Evolutionary conservation across 92 coral and sea anemone genomes (phyloP).

Genomic region (Phenganax marumi): DNA sequence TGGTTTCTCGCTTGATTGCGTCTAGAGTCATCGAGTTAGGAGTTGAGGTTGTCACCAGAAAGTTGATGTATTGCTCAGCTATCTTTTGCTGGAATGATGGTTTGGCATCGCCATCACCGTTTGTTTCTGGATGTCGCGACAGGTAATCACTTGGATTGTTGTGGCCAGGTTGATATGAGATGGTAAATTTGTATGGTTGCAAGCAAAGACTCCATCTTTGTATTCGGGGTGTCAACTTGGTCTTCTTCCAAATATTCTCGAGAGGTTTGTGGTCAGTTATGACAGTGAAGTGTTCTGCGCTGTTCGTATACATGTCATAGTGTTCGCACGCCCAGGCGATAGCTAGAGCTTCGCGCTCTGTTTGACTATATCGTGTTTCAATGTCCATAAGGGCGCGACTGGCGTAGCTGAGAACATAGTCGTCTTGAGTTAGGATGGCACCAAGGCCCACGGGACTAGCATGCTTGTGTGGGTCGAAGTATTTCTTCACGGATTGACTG

Average conservation of each 20-base stretch:
- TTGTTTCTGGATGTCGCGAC: neutral
- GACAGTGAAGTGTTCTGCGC: neutral
- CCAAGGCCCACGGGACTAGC: conserved; percentile 4
- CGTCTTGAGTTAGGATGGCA: conserved; percentile 1
- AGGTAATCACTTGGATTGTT: conserved; percentile 32
- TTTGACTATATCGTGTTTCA: conserved; percentile 1
- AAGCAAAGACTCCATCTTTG: conserved; percentile 11
- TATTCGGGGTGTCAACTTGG: conserved; percentile 3
- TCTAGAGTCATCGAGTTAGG: conserved; percentile 8
- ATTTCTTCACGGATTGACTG: neutral
- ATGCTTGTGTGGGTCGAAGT: neutral
- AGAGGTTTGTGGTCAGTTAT: conserved; percentile 31
- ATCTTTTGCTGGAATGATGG: neutral
- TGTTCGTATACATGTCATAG: neutral
- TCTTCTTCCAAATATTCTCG: conserved; percentile 2
- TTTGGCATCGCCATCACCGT: neutral
- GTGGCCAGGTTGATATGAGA: conserved; percentile 11
- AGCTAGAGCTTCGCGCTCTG: conserved; percentile 18
- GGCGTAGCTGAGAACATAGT: neutral
- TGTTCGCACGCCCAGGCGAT: conserved; percentile 18
- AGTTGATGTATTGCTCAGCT: conserved; percentile 38
- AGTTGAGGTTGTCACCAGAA: neutral
- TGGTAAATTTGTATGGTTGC: conserved; percentile 16
- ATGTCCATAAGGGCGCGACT: neutral
- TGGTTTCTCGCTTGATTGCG: conserved; percentile 19